Conservation (phyloP, 2,113 vertebrate genomes). For the Camelus dromedarius region DNA sequence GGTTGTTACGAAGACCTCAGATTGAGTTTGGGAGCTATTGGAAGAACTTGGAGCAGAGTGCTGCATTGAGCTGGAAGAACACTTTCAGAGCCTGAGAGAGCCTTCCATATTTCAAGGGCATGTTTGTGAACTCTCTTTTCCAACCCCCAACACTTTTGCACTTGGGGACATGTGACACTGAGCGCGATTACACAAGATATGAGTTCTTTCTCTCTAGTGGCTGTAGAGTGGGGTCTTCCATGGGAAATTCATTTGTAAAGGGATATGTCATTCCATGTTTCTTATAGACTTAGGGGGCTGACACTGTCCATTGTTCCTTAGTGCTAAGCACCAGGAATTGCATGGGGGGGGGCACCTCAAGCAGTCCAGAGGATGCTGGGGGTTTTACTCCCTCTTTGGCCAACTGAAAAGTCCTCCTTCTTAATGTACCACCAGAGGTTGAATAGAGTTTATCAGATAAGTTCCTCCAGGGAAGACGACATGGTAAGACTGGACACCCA, state of each 20-base stretch:
- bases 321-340: not conserved
- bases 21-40: not conserved
- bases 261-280: not conserved
- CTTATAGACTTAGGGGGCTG: not conserved
- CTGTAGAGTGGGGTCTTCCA: not conserved
- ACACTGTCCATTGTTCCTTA: not conserved
- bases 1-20: not conserved
- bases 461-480: not conserved
- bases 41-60: not conserved
- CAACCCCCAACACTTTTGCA: not conserved
- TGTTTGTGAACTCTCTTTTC: not conserved
- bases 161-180: not conserved
- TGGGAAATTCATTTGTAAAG: not conserved
- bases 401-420: not conserved
- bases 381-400: not conserved
- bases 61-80: fast-evolving
- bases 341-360: not conserved
- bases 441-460: not conserved
- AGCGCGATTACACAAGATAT: not conserved
- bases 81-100: not conserved
- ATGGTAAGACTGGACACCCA: not conserved
- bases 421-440: not conserved
- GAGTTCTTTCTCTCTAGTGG: not conserved
- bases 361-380: not conserved
- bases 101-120: not conserved